phyloP scores from a whole-genome alignment of 2,888 invertebrate genomes.

The Hirtodrosophila histrioides region DNA sequence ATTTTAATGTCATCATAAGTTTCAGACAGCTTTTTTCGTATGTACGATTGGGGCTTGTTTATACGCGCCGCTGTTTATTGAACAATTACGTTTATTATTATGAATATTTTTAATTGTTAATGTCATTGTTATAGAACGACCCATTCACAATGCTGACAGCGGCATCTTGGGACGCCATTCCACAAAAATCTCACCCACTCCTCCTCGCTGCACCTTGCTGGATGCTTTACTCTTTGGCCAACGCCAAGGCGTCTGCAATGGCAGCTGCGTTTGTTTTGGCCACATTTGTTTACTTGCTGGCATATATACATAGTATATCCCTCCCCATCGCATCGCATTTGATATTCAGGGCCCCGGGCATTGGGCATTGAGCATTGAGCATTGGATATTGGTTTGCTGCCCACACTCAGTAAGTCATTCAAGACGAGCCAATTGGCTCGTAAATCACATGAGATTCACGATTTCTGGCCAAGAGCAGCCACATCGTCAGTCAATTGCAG shows the following conservation, averaged over 20 bases:
- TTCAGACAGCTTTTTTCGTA: constrained; percentile 59
- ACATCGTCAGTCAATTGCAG: constrained; percentile 50
- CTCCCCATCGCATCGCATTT: background rate
- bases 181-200: constrained; percentile 4
- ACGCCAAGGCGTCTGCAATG: constrained; percentile 57
- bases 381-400: constrained; percentile 3
- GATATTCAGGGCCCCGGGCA: constrained; percentile 3
- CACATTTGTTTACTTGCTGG: constrained; percentile 43
- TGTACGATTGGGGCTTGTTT: constrained; percentile 58
- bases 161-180: constrained; percentile 36
- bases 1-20: constrained; percentile 83
- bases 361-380: constrained; percentile 4
- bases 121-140: constrained; percentile 67
- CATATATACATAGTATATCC: too few relatives aligned
- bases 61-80: constrained; percentile 75
- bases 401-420: constrained; percentile 19
- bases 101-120: constrained; percentile 79
- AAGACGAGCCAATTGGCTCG: constrained; percentile 15
- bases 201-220: background rate
- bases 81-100: constrained; percentile 81
- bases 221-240: constrained; percentile 25
- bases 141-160: constrained; percentile 41
- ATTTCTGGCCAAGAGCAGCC: constrained; percentile 26
- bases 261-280: constrained; percentile 17
- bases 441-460: constrained; percentile 33